These are phyloP conservation scores for Polydrusus tereticollis DNA, from an alignment of 2,888 invertebrate species.

Conservation along the genomic window DNA sequence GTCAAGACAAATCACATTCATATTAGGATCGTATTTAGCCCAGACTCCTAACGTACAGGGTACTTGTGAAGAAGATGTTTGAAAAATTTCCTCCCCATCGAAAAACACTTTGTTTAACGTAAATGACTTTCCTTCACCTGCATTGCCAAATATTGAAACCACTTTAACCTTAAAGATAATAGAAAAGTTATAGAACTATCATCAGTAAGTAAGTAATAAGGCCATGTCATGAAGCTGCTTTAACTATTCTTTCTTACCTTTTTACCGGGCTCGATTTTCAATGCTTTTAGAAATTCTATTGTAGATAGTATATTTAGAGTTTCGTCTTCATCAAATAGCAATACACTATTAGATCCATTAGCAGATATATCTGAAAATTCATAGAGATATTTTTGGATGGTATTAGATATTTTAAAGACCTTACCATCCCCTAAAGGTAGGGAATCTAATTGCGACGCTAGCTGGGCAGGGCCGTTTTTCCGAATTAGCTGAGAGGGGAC, in stretches of 20 bases:
- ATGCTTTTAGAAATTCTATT: slow-evolving; percentile 69
- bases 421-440: slow-evolving; percentile 25
- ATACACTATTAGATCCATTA: slow-evolving; percentile 66
- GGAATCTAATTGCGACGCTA: slow-evolving; percentile 25
- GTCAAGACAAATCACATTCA: slow-evolving; percentile 79
- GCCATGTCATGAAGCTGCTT: too few species aligned
- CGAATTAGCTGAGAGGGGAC: too few species aligned
- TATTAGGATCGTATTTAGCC: slow-evolving; percentile 78
- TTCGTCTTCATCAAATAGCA: slow-evolving; percentile 75
- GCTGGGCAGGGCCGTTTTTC: slow-evolving; percentile 3
- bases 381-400: too few species aligned
- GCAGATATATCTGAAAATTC: slow-evolving; percentile 50
- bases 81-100: slow-evolving; percentile 74
- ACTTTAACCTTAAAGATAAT: slow-evolving; percentile 70
- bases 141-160: slow-evolving; percentile 86
- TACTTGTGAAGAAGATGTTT: slow-evolving; percentile 75
- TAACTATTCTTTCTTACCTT: slow-evolving; percentile 67
- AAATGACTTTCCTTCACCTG: slow-evolving; percentile 86
- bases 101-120: slow-evolving; percentile 81
- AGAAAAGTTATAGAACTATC: not conserved
- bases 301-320: slow-evolving; percentile 71
- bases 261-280: slow-evolving; percentile 67
- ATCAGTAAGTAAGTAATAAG: too few species aligned
- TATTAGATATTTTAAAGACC: too few species aligned
- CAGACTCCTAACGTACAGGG: slow-evolving; percentile 85